Evolutionary conservation across 2,113 vertebrate species (phyloP).

Genomic region (Dascyllus trimaculatus): DNA sequence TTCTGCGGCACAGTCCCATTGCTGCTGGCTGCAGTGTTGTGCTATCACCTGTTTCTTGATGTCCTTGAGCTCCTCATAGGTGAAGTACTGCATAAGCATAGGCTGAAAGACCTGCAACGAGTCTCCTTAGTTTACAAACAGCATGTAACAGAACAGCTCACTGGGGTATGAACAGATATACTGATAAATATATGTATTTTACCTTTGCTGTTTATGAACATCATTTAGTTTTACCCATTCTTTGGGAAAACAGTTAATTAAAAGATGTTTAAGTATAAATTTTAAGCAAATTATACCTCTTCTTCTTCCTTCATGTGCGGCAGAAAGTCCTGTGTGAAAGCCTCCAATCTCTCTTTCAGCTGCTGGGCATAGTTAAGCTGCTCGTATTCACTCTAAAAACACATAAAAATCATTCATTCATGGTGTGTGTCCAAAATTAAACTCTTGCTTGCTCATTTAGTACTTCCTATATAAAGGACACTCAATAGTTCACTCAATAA

Average conservation of each 20-base stretch:
- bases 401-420: slow-evolving; percentile 23
- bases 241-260: neutral
- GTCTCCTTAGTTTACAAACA: slow-evolving; percentile 43
- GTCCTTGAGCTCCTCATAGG: slow-evolving; percentile 97
- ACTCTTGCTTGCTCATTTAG: neutral
- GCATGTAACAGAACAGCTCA: neutral
- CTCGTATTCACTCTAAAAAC: slow-evolving; percentile 93
- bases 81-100: slow-evolving; percentile 99
- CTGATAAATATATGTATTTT: neutral
- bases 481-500: neutral
- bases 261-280: neutral
- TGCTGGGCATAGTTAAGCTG: slow-evolving; percentile 98
- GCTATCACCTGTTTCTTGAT: slow-evolving; percentile 99
- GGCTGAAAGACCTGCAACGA: slow-evolving; percentile 95
- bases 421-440: neutral
- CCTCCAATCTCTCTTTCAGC: slow-evolving; percentile 96
- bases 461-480: neutral
- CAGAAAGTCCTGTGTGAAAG: slow-evolving; percentile 98
- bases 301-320: slow-evolving; percentile 99
- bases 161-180: neutral
- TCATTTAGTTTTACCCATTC: slow-evolving; percentile 24
- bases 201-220: neutral
- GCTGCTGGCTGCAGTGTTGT: slow-evolving; percentile 92
- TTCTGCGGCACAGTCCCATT: slow-evolving; percentile 84
- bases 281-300: slow-evolving; percentile 85